Percentiles rank a stretch among this genome's conserved stretches.
Conservation (phyloP, 2,797 vertebrate genomes). For the Hippocampus kuda region DNA sequence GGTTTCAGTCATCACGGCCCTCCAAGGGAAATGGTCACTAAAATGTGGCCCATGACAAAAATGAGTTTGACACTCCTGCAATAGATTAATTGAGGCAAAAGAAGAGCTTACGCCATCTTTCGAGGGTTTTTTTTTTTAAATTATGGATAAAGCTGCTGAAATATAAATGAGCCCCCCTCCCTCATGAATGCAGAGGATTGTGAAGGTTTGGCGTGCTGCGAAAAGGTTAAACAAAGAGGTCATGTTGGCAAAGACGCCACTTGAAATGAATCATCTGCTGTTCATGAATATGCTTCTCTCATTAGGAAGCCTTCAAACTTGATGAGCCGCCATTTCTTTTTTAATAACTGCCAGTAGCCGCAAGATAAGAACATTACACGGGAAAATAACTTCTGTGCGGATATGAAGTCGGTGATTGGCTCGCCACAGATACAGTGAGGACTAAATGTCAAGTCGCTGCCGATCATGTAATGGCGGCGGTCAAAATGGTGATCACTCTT, state of each 20-base stretch:
- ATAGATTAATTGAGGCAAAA: conserved; percentile 20
- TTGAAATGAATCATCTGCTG: background rate
- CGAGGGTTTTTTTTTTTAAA: conserved; percentile 24
- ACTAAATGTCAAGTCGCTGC: too few relatives aligned
- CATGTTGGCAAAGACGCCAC: background rate
- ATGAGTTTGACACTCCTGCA: too few relatives aligned
- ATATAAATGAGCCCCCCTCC: conserved; percentile 34
- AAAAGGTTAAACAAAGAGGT: conserved; percentile 2
- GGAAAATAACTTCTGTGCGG: background rate
- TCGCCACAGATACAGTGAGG: too few relatives aligned
- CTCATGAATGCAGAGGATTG: conserved; percentile 30
- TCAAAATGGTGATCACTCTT: too few relatives aligned
- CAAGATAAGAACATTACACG: background rate
- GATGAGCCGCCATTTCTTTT: background rate
- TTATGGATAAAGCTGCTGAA: conserved; percentile 38
- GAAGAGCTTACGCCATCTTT: conserved; percentile 33
- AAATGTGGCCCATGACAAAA: too few relatives aligned
- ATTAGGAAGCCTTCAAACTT: background rate
- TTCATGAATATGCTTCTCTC: background rate
- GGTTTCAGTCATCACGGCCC: too few relatives aligned
- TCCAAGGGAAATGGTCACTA: too few relatives aligned
- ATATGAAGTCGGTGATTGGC: background rate
- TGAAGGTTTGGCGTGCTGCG: background rate
- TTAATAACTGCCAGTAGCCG: conserved; percentile 3
- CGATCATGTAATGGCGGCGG: too few relatives aligned